Evolutionary conservation across 2,888 invertebrate genomes (phyloP), one percentile per base, ranked within the genome.

Genomic region (Oscheius sp.): DNA sequence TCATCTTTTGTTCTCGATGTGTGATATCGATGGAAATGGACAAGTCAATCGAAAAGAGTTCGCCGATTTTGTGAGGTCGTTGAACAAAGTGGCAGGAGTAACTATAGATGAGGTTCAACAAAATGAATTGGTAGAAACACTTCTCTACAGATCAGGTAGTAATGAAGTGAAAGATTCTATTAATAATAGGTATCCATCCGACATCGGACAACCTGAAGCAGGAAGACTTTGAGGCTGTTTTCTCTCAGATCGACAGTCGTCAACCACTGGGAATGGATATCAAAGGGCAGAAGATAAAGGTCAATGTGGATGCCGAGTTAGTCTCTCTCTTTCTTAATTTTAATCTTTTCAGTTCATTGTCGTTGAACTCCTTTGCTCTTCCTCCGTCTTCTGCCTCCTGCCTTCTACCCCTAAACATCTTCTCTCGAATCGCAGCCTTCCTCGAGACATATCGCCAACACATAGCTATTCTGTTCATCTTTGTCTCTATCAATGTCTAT

Each of bases 1-100:
- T 36, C 90, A 94, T 4, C 94, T 95, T 33, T 94, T 96, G 75
- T 95, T 95, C 86, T 94, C 95, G 87, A 95, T 96, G 95, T 95
- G 95, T 83, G 95, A 95, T 86, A 93, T 94, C 81, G 94, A 95
- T 86, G 91, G 93, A 17, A 94, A 94, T 82, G 94, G 95, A 0
- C 93, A 94, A 0, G 95, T 95, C 68, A 94, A 95, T 85, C 94
- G 95, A 84, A 92, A 91, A 1, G 95, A 95, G 86, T 89, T 96
- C 22, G 94, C 93, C 24, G 94, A 94, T 87, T 94, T 96, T 93
- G 88, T 96, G 84, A 80, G 80, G 45, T 86, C 85, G 5, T 69
- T 86, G 45, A 83, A 82, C 24, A 67, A 73, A 45, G 81, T 82
- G 1, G 84, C 82, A 14, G 85, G 86, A 2, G 84, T 85, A 26